phyloP scores from a whole-genome alignment of 2,113 vertebrate genomes.

The Engraulis encrasicolus region DNA sequence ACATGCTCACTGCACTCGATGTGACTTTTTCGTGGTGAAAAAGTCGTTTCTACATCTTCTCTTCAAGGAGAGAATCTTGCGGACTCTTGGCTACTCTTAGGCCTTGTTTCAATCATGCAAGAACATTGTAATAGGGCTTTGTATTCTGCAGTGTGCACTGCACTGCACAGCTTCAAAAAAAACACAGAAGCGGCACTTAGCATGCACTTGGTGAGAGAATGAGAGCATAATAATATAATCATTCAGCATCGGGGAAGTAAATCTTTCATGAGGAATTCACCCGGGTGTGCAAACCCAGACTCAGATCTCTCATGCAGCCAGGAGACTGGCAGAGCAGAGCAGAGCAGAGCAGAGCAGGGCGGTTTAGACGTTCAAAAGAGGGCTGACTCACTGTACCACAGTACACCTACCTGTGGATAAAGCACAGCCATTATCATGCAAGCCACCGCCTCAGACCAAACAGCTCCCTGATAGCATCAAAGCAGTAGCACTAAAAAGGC shows the following conservation, averaged over 20 bases:
- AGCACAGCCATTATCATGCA: not conserved
- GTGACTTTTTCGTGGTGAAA: not conserved
- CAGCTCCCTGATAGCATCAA: conserved; percentile 9
- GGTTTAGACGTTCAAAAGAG: not conserved
- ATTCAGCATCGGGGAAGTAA: not conserved
- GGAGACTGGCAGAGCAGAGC: no score
- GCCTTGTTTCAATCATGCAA: not conserved
- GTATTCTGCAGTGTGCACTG: not conserved
- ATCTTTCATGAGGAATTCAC: not conserved
- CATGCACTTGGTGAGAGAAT: not conserved
- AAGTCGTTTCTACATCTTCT: not conserved
- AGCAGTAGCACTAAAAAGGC: not conserved
- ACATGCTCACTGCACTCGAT: conserved; percentile 43
- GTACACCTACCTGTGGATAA: not conserved
- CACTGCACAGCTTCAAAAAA: not conserved
- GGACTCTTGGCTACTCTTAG: not conserved
- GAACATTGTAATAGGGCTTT: not conserved
- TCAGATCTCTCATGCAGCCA: not conserved
- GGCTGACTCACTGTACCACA: not conserved
- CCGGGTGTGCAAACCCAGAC: not conserved
- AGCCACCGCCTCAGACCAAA: not conserved
- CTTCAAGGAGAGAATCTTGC: not conserved
- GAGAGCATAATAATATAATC: not conserved
- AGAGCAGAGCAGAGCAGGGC: not conserved
- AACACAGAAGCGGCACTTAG: not conserved